phyloP scores from a whole-genome alignment of 2,888 invertebrate species.

The Oxyteleia sp. region DNA sequence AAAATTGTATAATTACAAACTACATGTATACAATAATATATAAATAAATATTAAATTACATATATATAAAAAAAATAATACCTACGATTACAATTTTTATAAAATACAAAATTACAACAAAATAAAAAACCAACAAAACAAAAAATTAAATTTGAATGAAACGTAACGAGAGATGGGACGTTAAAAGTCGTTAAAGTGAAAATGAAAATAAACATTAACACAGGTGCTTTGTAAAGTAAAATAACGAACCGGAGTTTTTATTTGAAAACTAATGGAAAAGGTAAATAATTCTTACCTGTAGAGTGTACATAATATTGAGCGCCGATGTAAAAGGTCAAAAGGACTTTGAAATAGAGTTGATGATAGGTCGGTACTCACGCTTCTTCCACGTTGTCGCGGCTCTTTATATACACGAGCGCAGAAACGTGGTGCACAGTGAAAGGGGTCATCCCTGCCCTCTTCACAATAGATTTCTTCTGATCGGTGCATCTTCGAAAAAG shows the following conservation, averaged over 20 bases:
- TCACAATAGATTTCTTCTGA: slow-evolving; percentile 86
- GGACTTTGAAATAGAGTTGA: slow-evolving; percentile 85
- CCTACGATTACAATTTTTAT: too few species aligned
- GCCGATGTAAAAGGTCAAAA: slow-evolving; percentile 80
- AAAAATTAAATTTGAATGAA: not conserved
- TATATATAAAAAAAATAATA: too few species aligned
- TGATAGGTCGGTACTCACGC: slow-evolving; percentile 86
- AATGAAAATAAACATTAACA: not conserved
- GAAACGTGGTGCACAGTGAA: slow-evolving; percentile 86
- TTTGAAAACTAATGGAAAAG: slow-evolving; percentile 34
- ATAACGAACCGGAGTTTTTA: slow-evolving; percentile 30
- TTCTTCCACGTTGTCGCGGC: slow-evolving; percentile 86
- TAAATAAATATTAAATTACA: too few species aligned
- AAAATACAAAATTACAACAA: not conserved
- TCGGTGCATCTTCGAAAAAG: slow-evolving; percentile 82
- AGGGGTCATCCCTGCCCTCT: slow-evolving; percentile 88
- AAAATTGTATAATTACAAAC: too few species aligned
- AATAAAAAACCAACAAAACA: not conserved
- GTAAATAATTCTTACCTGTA: slow-evolving; percentile 82
- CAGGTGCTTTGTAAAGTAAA: not conserved
- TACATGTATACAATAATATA: too few species aligned
- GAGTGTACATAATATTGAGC: slow-evolving; percentile 85
- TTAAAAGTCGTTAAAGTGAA: not conserved
- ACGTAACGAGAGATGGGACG: not conserved
- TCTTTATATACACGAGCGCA: slow-evolving; percentile 86